Conservation (phyloP, 1,140 invertebrate species). For the Zeugodacus cucurbitae region DNA sequence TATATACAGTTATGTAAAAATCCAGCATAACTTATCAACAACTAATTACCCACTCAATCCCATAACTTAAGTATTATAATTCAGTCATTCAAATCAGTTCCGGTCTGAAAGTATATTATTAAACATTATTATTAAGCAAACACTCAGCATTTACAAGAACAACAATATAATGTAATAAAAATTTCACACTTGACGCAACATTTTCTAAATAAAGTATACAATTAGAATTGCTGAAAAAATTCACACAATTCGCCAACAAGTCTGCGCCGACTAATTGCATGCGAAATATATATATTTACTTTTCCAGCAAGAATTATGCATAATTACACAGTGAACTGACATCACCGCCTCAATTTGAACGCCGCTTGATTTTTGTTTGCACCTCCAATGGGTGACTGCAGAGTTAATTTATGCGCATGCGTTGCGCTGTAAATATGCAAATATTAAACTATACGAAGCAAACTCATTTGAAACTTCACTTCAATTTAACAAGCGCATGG, state of each 20-base stretch:
- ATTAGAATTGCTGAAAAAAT: background rate
- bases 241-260: background rate
- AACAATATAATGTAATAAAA: too few relatives aligned
- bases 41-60: too few relatives aligned
- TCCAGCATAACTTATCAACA: too few relatives aligned
- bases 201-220: background rate
- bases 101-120: too few relatives aligned
- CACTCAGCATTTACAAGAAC: too few relatives aligned
- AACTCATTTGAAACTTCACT: background rate
- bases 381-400: background rate
- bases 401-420: slow-evolving; percentile 20
- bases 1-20: too few relatives aligned
- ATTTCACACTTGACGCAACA: too few relatives aligned
- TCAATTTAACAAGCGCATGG: background rate
- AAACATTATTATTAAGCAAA: too few relatives aligned
- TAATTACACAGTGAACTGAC: slow-evolving; percentile 11
- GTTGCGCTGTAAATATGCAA: slow-evolving; percentile 18
- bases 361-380: background rate
- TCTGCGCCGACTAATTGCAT: background rate
- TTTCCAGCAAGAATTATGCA: background rate
- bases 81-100: too few relatives aligned
- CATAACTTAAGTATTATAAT: too few relatives aligned
- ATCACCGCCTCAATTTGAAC: slow-evolving; percentile 11
- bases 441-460: background rate
- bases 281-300: background rate